Evolutionary conservation across 2,888 invertebrate species (phyloP).

Genomic region (Ophonus ardosiacus): DNA sequence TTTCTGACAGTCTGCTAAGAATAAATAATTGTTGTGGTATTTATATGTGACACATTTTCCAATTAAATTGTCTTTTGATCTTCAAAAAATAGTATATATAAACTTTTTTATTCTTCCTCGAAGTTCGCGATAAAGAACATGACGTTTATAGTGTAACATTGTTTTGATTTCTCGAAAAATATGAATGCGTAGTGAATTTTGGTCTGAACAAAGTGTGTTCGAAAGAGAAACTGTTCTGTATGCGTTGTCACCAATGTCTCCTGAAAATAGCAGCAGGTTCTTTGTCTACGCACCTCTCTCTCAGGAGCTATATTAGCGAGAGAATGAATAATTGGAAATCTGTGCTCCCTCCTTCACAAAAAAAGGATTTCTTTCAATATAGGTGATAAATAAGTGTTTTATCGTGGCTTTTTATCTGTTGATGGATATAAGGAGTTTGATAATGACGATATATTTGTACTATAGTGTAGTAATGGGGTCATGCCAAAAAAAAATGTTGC

Average conservation of each 20-base stretch:
- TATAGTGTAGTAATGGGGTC: no score
- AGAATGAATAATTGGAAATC: constrained; percentile 54
- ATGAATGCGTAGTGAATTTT: not conserved
- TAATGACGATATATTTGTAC: no score
- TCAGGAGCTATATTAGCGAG: constrained; percentile 52
- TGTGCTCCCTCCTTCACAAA: not conserved
- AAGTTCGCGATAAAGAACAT: no score
- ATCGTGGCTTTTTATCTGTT: no score
- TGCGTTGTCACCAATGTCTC: constrained; percentile 54
- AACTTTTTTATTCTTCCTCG: no score
- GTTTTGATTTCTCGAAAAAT: constrained; percentile 36
- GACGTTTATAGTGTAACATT: not conserved
- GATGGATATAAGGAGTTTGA: no score
- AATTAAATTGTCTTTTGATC: not conserved
- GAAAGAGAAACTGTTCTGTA: not conserved
- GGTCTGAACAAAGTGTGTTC: constrained; percentile 17
- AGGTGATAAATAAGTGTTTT: no score
- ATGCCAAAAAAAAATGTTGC: no score
- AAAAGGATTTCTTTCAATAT: not conserved
- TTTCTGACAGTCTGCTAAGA: not conserved
- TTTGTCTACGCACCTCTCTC: constrained; percentile 31
- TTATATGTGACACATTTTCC: not conserved
- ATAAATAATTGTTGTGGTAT: not conserved
- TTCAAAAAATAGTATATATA: no score
- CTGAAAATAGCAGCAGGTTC: constrained; percentile 33